phyloP scores from a whole-genome alignment of 2,797 vertebrate genomes.

The Gastrophryne carolinensis region DNA sequence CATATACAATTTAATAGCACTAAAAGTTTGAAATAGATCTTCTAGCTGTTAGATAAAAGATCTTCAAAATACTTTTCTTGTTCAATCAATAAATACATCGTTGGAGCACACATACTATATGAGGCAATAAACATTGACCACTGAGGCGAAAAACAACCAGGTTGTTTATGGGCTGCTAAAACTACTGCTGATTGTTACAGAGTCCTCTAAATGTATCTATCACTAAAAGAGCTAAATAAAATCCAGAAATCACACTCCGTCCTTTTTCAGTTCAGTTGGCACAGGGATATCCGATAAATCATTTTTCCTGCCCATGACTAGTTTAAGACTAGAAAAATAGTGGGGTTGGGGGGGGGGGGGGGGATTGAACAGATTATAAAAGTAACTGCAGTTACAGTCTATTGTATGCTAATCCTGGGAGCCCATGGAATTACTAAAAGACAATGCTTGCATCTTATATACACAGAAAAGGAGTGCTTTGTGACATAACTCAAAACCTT shows the following conservation, averaged over 20 bases:
- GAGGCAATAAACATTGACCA: constrained; percentile 61
- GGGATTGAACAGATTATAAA: no score
- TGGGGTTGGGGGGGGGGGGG: no score
- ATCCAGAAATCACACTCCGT: constrained; percentile 51
- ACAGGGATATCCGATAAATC: constrained; percentile 34
- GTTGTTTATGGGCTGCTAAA: constrained; percentile 57
- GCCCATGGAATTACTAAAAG: no score
- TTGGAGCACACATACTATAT: constrained; percentile 56
- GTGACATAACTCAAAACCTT: no score
- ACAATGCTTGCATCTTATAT: no score
- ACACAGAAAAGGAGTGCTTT: no score
- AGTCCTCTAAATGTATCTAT: constrained; percentile 56
- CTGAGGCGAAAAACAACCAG: constrained; percentile 55
- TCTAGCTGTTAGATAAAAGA: constrained; percentile 51
- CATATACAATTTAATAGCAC: constrained; percentile 12
- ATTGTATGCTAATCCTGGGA: no score
- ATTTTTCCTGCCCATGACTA: constrained; percentile 18
- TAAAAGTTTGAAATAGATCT: not conserved
- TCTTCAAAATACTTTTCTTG: constrained; percentile 56
- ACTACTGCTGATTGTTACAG: constrained; percentile 55
- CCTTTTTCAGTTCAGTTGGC: constrained; percentile 50
- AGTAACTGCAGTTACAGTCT: no score
- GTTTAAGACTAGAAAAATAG: not conserved
- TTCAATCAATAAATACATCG: constrained; percentile 65
- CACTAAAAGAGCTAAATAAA: constrained; percentile 59